Evolutionary conservation across 1,140 invertebrate species (phyloP), one percentile per base, ranked within the genome.

Genomic region (Drosophila lacertosa): DNA sequence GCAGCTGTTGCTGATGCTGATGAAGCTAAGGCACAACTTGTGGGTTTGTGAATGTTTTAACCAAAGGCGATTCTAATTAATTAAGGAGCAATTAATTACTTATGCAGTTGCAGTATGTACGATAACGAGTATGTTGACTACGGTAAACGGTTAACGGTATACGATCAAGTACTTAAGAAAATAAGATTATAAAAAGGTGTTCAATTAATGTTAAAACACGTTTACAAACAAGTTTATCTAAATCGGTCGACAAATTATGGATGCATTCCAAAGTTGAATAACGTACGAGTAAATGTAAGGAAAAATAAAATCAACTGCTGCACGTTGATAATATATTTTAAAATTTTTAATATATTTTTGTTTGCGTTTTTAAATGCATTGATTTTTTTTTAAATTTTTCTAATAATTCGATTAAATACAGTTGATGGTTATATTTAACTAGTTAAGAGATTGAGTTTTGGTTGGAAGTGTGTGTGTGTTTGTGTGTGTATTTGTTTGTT

Each of bases 221-320:
- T 40, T 18, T 58, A 60, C 44, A 71, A 70, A 63, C 39, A 64
- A 29, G 45, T 59, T 45, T 40, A 81, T 54, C 79, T 81, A 73
- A 73, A 77, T 81, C 72, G 76, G 67, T 82, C 74, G 77, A 80
- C 47, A 68, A 73, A 81, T 63, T 69, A 73, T 65, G 72, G 75
- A 45, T 70, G 62, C 67, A 71, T 54, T 35, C 69, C 53, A 75
- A 54, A 45, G 11, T 48, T 54, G 33, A 33, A 39, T 67, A 53
- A 77, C 24, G 67, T 40, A 76, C 74, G 44, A 66, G 53, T 47
- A 26, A 55, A 65, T 63, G 37, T 44, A 74, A 50, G 35, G 24
- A 37, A 48, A 58, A 67, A 57, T 55, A 37, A 63, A 65, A 53
- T 71, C 29, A 75, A 54, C 71, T 74, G 65, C 77, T 74, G 70